phyloP scores from a whole-genome alignment of 2,888 invertebrate genomes.

The Hipparchia semele region DNA sequence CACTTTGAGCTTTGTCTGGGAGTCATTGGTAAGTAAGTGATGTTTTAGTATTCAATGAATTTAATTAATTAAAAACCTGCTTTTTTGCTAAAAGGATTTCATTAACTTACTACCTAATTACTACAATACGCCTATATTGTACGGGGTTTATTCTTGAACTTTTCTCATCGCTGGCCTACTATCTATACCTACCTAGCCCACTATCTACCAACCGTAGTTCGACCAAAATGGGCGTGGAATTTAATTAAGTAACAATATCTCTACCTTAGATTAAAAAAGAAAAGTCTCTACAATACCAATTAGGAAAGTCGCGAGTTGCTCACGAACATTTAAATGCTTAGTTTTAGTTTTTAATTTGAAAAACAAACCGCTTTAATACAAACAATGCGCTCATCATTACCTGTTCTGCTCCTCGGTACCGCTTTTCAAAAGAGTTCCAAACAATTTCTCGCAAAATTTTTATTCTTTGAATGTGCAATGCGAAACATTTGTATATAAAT shows the following conservation, averaged over 20 bases:
- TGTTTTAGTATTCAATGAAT: constrained; percentile 75
- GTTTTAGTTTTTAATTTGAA: constrained; percentile 20
- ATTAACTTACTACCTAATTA: too few species aligned
- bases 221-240: too few species aligned
- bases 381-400: constrained; percentile 41
- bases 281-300: background rate
- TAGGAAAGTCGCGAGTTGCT: background rate
- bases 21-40: constrained; percentile 76
- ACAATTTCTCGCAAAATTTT: constrained; percentile 52
- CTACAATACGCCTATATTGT: too few species aligned
- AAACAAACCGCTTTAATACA: constrained; percentile 35
- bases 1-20: constrained; percentile 80
- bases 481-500: constrained; percentile 51
- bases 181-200: too few species aligned
- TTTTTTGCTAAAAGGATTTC: constrained; percentile 10
- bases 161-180: too few species aligned
- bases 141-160: too few species aligned
- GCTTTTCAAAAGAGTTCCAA: constrained; percentile 45
- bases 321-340: constrained; percentile 7
- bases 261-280: too few species aligned
- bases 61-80: constrained; percentile 36
- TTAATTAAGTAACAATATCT: too few species aligned
- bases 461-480: constrained; percentile 51
- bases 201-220: too few species aligned
- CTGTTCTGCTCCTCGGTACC: constrained; percentile 39